Percentiles rank a stretch among this genome's conserved stretches.
Evolutionary conservation across 1,140 invertebrate genomes (phyloP).

Genomic region (Musca domestica): DNA sequence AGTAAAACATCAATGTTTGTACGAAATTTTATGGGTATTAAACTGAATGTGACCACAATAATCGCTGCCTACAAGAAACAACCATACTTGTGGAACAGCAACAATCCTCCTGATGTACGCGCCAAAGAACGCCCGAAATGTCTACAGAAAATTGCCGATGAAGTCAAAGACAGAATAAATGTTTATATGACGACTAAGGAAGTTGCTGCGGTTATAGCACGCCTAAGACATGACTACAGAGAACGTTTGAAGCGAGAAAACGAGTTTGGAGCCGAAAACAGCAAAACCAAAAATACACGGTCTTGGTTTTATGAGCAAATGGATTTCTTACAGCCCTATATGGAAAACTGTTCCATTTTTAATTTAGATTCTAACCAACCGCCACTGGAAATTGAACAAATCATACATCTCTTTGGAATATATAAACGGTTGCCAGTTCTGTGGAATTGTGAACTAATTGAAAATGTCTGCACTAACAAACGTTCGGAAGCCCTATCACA

Average conservation of each 20-base stretch:
- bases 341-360: constrained; percentile 1
- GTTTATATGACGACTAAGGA: neutral
- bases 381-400: neutral
- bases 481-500: neutral
- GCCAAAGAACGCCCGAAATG: no score
- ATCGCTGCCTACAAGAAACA: constrained; percentile 9
- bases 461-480: neutral
- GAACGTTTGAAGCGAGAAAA: neutral
- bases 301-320: neutral
- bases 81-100: constrained; percentile 3
- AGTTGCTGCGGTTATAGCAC: neutral
- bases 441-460: neutral
- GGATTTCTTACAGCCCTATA: neutral
- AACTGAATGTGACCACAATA: neutral
- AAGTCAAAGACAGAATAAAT: neutral
- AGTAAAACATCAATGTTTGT: no score
- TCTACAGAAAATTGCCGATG: neutral
- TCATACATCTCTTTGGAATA: neutral
- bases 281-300: neutral
- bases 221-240: neutral
- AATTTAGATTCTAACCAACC: neutral
- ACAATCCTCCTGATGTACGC: no score
- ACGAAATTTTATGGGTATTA: no score
- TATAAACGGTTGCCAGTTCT: neutral
- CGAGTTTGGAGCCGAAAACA: neutral